Evolutionary conservation across 2,113 vertebrate genomes (phyloP).

Genomic region (Pantherophis guttatus): DNA sequence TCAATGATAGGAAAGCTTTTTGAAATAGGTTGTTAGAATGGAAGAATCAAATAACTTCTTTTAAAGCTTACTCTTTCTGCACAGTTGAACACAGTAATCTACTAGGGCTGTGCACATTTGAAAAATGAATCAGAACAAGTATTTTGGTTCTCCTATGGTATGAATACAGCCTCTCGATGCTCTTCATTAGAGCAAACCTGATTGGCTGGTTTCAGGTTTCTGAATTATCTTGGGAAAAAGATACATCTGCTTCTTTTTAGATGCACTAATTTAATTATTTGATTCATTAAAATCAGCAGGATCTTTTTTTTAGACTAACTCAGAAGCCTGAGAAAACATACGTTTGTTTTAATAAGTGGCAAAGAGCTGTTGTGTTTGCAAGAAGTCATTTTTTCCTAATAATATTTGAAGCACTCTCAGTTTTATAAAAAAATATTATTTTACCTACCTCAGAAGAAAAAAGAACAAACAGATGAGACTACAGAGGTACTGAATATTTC

Average conservation of each 20-base stretch:
- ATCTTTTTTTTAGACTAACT: neutral
- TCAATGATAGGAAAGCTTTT: conserved; percentile 2
- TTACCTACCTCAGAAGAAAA: conserved; percentile 61
- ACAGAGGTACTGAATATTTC: conserved; percentile 33
- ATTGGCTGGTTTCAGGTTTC: neutral
- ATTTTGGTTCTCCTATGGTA: neutral
- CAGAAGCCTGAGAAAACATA: neutral
- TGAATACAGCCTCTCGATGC: neutral
- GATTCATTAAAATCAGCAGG: neutral
- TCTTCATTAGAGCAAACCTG: neutral
- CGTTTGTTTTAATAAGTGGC: neutral
- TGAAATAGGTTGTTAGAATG: conserved; percentile 24
- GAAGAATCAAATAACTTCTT: conserved; percentile 36
- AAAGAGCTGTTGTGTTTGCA: neutral
- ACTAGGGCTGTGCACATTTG: neutral
- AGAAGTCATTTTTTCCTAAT: neutral
- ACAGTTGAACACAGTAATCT: neutral
- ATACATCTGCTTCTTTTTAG: neutral
- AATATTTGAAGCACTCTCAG: neutral
- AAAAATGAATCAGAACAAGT: neutral
- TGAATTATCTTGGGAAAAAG: neutral
- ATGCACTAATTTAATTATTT: neutral
- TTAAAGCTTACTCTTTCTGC: conserved; percentile 46
- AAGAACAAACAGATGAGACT: conserved; percentile 11
- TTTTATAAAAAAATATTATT: conserved; percentile 14